A percentile compares a stretch with the other conserved stretches of the same genome.
Conservation (phyloP, 1,140 invertebrate genomes). For the Dreissena rostriformis region DNA sequence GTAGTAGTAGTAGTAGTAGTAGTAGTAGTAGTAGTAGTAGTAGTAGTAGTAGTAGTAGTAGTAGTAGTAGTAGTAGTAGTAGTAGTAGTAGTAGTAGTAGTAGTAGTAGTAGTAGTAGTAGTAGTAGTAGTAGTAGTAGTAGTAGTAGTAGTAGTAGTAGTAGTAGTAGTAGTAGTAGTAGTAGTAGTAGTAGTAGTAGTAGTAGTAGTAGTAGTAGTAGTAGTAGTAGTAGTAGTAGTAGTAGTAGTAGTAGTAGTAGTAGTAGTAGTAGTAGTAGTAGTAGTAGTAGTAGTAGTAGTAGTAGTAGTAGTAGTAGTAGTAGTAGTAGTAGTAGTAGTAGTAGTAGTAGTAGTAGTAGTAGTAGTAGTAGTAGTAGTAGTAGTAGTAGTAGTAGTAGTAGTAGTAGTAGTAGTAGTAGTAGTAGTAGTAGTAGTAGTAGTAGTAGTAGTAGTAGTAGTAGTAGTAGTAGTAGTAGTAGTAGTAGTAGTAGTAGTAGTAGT, state of each 20-base stretch:
- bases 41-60: slow-evolving; percentile 8
- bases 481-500: slow-evolving; percentile 7
- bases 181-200: slow-evolving; percentile 7
- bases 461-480: slow-evolving; percentile 8
- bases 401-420: slow-evolving; percentile 8
- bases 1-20: slow-evolving; percentile 7
- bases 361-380: slow-evolving; percentile 7
- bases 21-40: slow-evolving; percentile 7
- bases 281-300: slow-evolving; percentile 8
- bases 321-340: slow-evolving; percentile 7
- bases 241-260: slow-evolving; percentile 7
- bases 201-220: slow-evolving; percentile 7
- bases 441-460: slow-evolving; percentile 7
- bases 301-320: slow-evolving; percentile 7
- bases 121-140: slow-evolving; percentile 7
- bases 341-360: slow-evolving; percentile 8
- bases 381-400: slow-evolving; percentile 7
- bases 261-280: slow-evolving; percentile 7
- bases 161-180: slow-evolving; percentile 8
- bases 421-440: slow-evolving; percentile 7
- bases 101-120: slow-evolving; percentile 8
- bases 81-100: slow-evolving; percentile 7
- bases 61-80: slow-evolving; percentile 7
- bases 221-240: slow-evolving; percentile 8
- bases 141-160: slow-evolving; percentile 7